Evolutionary conservation across 2,113 vertebrate species (phyloP), one percentile per base, ranked within the genome.

Genomic region (Cavia porcellus): DNA sequence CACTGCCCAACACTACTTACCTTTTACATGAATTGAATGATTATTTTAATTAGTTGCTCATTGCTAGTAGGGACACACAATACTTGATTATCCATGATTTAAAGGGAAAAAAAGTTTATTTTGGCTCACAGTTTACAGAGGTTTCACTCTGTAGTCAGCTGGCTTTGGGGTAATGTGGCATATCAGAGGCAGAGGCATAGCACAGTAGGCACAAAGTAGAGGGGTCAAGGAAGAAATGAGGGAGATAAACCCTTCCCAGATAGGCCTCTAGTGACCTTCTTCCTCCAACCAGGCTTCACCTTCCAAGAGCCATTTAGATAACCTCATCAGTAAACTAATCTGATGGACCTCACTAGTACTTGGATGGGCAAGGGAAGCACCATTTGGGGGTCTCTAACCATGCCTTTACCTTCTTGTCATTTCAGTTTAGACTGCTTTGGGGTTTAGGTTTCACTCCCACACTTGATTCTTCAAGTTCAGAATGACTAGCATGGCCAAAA

Each of bases 381-480:
- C 99, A 99, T 99, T 98, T 99, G 99, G 94, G 99, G 99, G 61
- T 99, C 99, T 99, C 99, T 99, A 32, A 99, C 99, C 79, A 99
- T 99, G 55, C 99, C 99, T 0, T 99, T 95, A 99, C 99, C 92
- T 99, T 99, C 99, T 4, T 99, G 98, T 6, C 99, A 99, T 97
- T 99, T 99, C 99, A 99, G 98, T n/a, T 99, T 50, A 99, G 90
- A 99, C 99, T 0, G 99, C 99, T 98, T 99, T 99, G 38, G 99
- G 99, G 98, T 99, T 99, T 96, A 99, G 99, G 98, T 99, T 99
- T 86, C 99, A 99, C 98, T 99, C 99, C 99, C 99, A 99, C 98
- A 99, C 99, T 99, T 99, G 99, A 98, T 99, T 99, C 98, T 99
- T 99, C 99, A 99, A 98, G 98, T 99, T 99, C 97, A 99, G 99